phyloP scores from a whole-genome alignment of 2,113 vertebrate genomes.

The Pomatorhinus ruficollis region DNA sequence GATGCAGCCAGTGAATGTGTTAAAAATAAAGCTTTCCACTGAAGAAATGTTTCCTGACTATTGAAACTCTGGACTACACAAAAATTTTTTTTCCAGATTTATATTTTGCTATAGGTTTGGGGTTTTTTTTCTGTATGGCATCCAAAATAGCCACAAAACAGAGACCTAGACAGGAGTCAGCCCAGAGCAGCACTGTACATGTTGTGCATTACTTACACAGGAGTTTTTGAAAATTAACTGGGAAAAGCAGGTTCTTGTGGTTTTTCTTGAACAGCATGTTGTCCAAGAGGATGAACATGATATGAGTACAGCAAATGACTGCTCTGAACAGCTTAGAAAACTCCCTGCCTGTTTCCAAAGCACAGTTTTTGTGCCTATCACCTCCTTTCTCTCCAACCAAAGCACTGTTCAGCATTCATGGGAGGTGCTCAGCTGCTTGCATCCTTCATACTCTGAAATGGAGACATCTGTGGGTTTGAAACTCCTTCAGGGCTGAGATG shows the following conservation, averaged over 20 bases:
- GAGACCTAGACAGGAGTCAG: background rate
- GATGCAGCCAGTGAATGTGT: background rate
- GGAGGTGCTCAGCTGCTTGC: background rate
- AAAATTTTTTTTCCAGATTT: background rate
- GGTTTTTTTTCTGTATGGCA: background rate
- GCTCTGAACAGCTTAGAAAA: background rate
- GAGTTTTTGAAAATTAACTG: background rate
- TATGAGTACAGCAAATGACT: background rate
- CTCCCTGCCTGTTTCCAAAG: background rate
- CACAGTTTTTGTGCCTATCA: background rate
- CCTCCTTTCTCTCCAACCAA: background rate
- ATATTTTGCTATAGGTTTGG: background rate
- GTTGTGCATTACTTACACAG: background rate
- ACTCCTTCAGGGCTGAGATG: slow-evolving; percentile 6
- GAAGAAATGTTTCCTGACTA: background rate
- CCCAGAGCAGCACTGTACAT: background rate
- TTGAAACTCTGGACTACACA: background rate
- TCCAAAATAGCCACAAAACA: background rate
- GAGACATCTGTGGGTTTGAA: slow-evolving; percentile 22
- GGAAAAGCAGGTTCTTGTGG: background rate
- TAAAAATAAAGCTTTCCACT: background rate
- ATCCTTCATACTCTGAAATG: background rate
- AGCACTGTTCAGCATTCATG: background rate
- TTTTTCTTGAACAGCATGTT: background rate
- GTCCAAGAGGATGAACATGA: background rate